Evolutionary conservation across 2,113 vertebrate genomes (phyloP).

Genomic region (Cairina moschata): DNA sequence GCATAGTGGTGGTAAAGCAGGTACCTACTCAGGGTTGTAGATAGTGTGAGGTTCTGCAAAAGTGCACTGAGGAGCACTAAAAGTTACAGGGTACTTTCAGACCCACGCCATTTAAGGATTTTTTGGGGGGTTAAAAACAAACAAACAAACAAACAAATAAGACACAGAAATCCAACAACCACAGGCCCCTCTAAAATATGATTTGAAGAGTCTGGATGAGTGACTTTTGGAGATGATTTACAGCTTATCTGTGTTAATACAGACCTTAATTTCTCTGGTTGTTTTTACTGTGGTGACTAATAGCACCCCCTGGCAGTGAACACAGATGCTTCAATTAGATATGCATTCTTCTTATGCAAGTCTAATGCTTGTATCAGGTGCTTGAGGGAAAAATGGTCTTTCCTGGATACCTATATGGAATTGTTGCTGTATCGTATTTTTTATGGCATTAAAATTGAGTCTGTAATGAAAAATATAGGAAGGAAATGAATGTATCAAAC

Average conservation of each 20-base stretch:
- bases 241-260: not conserved
- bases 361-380: not conserved
- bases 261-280: not conserved
- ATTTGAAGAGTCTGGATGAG: not conserved
- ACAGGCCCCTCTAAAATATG: not conserved
- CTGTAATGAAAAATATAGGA: not conserved
- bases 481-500: not conserved
- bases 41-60: not conserved
- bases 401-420: not conserved
- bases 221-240: not conserved
- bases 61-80: fast-evolving
- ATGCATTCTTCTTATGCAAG: not conserved
- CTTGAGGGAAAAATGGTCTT: fast-evolving
- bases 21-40: not conserved
- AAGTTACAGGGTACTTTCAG: not conserved
- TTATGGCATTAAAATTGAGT: not conserved
- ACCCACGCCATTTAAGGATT: not conserved
- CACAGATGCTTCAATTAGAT: not conserved
- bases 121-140: not conserved
- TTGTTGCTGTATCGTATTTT: not conserved
- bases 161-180: not conserved
- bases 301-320: not conserved
- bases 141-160: too few species aligned
- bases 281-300: not conserved
- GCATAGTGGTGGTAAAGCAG: fast-evolving